These are phyloP conservation scores for Aleiodes alternator DNA, from an alignment of 2,888 invertebrate genomes.

Conservation along the genomic window DNA sequence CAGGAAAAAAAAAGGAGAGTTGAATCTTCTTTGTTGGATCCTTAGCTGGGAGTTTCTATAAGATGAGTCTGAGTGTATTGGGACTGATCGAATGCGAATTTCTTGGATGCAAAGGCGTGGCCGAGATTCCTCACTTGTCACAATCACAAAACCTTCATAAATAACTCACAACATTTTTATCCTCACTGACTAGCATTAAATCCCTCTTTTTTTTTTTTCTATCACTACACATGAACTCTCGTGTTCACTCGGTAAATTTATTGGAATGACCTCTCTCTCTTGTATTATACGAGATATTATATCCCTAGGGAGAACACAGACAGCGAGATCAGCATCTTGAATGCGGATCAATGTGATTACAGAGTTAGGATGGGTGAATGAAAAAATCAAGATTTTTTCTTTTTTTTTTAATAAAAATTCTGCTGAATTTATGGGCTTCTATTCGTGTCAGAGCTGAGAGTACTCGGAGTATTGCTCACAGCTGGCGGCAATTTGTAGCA, in stretches of 20 bases:
- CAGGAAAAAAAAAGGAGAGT: neutral
- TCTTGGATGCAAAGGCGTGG: neutral
- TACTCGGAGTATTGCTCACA: constrained; percentile 21
- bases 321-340: constrained; percentile 1
- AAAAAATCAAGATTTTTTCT: neutral
- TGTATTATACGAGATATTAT: too few species aligned
- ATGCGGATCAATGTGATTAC: constrained; percentile 21
- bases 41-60: neutral
- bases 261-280: too few species aligned
- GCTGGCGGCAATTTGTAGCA: constrained; percentile 23
- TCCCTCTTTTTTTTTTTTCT: neutral
- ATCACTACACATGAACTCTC: neutral
- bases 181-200: constrained; percentile 17
- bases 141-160: constrained; percentile 12
- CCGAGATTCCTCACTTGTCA: constrained; percentile 18
- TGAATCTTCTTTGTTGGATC: neutral
- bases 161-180: constrained; percentile 19
- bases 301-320: neutral
- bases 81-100: neutral
- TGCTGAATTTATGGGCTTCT: constrained; percentile 19
- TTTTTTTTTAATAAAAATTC: neutral
- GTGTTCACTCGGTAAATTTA: neutral
- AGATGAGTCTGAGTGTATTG: neutral
- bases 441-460: constrained; percentile 24
- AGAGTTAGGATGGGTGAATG: constrained; percentile 25